Percentiles rank a stretch among this genome's conserved stretches.
These are phyloP conservation scores for Hirtodrosophila cameraria DNA, from an alignment of 2,888 invertebrate species.

Conservation along the genomic window DNA sequence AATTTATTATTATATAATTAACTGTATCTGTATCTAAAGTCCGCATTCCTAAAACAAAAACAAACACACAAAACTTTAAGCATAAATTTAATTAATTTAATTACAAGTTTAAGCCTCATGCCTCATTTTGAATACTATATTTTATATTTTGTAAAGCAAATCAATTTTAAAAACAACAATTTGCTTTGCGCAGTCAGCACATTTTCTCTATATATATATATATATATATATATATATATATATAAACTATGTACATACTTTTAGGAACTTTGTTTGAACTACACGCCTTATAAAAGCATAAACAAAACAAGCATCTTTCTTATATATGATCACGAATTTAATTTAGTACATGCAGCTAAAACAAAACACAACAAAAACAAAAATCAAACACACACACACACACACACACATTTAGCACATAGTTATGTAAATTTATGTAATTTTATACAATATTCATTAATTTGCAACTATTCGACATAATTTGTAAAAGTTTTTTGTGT, in stretches of 20 bases:
- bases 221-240: slow-evolving; percentile 15
- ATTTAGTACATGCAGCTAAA: slow-evolving; percentile 51
- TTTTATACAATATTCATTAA: slow-evolving; percentile 64
- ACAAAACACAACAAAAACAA: slow-evolving; percentile 11
- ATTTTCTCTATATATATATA: slow-evolving; percentile 21
- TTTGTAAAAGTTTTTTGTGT: slow-evolving; percentile 65
- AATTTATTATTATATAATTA: slow-evolving; percentile 19
- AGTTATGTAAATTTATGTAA: slow-evolving; percentile 74
- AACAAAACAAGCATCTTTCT: slow-evolving; percentile 42
- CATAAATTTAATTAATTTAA: slow-evolving; percentile 50
- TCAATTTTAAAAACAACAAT: slow-evolving; percentile 75
- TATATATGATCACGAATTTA: slow-evolving; percentile 65
- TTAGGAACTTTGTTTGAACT: slow-evolving; percentile 36
- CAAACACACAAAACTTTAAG: slow-evolving; percentile 31
- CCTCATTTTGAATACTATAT: slow-evolving; percentile 34
- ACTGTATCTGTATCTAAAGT: slow-evolving; percentile 51
- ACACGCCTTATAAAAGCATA: slow-evolving; percentile 40
- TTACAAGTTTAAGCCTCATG: slow-evolving; percentile 57
- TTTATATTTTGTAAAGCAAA: slow-evolving; percentile 55
- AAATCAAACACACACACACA: slow-evolving; percentile 7
- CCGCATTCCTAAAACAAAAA: slow-evolving; percentile 57
- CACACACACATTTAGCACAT: slow-evolving; percentile 42
- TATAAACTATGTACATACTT: slow-evolving; percentile 43
- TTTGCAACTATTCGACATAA: slow-evolving; percentile 51
- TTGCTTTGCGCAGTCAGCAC: slow-evolving; percentile 59